Evolutionary conservation across 1,140 invertebrate species (phyloP), one percentile per base, ranked within the genome.

Genomic region (Sycophila sp.): DNA sequence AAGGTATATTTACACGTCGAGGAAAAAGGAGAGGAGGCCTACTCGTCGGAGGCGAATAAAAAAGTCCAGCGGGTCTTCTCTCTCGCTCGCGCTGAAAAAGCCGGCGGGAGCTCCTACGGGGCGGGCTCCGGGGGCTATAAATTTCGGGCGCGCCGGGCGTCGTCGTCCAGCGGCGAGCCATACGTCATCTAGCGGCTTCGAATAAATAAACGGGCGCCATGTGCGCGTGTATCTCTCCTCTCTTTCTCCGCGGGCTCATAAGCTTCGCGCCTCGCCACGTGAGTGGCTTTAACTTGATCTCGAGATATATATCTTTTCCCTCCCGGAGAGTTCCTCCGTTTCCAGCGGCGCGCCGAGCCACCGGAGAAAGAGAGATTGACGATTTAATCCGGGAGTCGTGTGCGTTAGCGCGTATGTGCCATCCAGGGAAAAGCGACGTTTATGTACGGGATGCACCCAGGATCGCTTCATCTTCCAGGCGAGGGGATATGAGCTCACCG

Each of bases 121-220:
- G 26, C 19, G 5, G 45, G 30, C 36, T 28, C 49, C 13, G 10
- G 40, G n/a, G 34, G 28, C 53, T 67, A 67, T 67, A 67, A 67
- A 67, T 67, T 67, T 47, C 17, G 15, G 55, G 34, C n/a, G 42
- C 42, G 42, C 42, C 22, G 13, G 38, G 42, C 19, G 19, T 47
- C 19, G 24, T 22, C 19, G 42, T 22, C 19, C 42, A 15, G 38
- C 19, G 42, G 24, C 77, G 71, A 74, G 64, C 75, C 76, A 78
- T 82, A 77, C 76, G 81, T 82, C 81, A 82, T 77, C 76, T 71
- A 59, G 74, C 72, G 77, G 75, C 79, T 80, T 77, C 22, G 76
- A 80, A 79, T 82, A 83, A 83, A 83, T 83, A 83, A 82, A 71
- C 79, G 74, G 70, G 79, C 66, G 66, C 30, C 56, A 34, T 42